Evolutionary conservation across 2,888 invertebrate species (phyloP).

Genomic region (Harpalus rufipes): DNA sequence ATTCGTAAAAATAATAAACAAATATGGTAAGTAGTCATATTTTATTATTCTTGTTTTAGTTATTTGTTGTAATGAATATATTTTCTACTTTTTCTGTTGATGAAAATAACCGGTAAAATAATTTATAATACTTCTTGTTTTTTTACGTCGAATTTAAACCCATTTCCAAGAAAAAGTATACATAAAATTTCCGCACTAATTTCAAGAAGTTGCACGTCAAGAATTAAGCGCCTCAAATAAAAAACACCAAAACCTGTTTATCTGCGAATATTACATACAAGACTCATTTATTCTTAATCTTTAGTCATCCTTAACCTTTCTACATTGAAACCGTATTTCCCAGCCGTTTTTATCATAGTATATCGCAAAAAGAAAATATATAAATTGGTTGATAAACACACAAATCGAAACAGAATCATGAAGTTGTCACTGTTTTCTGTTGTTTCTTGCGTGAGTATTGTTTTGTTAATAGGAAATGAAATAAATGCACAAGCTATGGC

Average conservation of each 20-base stretch:
- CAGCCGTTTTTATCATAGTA: no score
- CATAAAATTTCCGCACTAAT: neutral
- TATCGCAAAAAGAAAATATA: no score
- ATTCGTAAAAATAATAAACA: no score
- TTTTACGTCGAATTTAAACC: neutral
- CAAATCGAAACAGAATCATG: neutral
- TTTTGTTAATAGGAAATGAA: constrained; percentile 13
- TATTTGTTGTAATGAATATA: no score
- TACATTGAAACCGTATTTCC: no score
- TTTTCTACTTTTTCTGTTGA: no score
- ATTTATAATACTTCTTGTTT: neutral
- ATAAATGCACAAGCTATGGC: neutral
- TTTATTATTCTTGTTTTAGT: no score
- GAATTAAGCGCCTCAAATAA: neutral
- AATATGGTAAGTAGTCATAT: no score
- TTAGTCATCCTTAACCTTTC: neutral
- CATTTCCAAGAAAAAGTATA: neutral
- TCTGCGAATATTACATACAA: neutral
- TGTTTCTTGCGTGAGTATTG: neutral
- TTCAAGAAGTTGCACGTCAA: neutral
- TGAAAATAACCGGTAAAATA: neutral
- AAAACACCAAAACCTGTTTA: neutral
- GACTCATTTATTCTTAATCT: neutral
- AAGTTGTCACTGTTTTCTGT: neutral
- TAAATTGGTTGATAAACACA: no score